phyloP scores from a whole-genome alignment of 1,140 invertebrate genomes.

The Drosophila parvula region DNA sequence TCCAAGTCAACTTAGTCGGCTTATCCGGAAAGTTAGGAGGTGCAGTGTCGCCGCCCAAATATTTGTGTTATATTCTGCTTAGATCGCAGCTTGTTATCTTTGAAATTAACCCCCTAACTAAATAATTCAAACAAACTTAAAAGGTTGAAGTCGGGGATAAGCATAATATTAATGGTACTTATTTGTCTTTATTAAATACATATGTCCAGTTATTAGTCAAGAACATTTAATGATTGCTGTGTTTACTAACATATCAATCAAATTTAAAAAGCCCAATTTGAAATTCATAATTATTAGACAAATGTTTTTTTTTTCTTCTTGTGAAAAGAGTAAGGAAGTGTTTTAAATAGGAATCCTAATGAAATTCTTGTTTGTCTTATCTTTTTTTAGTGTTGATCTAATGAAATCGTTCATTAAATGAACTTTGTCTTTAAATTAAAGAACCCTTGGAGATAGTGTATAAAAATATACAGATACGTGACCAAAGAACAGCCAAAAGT shows the following conservation, averaged over 20 bases:
- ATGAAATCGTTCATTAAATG: conserved; percentile 2
- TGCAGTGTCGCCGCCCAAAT: conserved; percentile 18
- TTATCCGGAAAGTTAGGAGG: conserved; percentile 5
- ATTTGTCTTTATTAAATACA: conserved; percentile 5
- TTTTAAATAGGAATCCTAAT: neutral
- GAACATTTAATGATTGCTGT: neutral
- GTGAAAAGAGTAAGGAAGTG: neutral
- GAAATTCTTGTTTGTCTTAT: neutral
- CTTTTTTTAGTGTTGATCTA: neutral
- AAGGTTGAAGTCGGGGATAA: conserved; percentile 13
- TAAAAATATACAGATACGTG: conserved; percentile 16
- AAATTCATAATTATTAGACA: neutral
- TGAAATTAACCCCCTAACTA: conserved; percentile 13
- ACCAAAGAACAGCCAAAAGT: conserved; percentile 10
- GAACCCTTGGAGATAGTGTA: neutral
- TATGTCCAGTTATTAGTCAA: neutral
- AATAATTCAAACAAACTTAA: neutral
- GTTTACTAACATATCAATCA: neutral
- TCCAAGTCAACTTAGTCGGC: neutral
- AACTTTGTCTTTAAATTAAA: neutral
- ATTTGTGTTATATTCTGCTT: conserved; percentile 16
- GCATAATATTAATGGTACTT: conserved; percentile 4
- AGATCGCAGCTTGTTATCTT: conserved; percentile 28
- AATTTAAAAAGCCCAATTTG: neutral
- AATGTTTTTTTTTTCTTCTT: neutral